Conservation (phyloP, 2,888 invertebrate species). For the Xanthostigma xanthostigma region DNA sequence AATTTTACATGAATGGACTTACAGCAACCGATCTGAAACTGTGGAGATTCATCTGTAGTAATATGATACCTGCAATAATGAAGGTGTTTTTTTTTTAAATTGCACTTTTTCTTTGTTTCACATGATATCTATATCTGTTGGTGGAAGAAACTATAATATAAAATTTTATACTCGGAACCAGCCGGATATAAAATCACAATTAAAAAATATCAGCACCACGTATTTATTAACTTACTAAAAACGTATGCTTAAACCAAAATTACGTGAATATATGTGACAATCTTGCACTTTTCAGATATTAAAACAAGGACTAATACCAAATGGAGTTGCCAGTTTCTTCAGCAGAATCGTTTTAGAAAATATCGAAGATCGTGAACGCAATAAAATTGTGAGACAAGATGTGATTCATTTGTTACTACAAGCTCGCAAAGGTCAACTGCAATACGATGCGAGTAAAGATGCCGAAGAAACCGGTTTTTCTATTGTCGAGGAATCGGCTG, state of each 20-base stretch:
- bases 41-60: neutral
- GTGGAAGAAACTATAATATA: no score
- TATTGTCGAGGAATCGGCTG: neutral
- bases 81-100: neutral
- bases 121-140: no score
- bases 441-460: slow-evolving; percentile 11
- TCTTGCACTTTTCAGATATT: slow-evolving; percentile 9
- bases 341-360: slow-evolving; percentile 13
- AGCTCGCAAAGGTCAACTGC: slow-evolving; percentile 28
- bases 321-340: slow-evolving; percentile 13
- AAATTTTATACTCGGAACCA: no score
- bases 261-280: no score
- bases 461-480: slow-evolving; percentile 6
- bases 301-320: slow-evolving; percentile 7
- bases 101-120: no score
- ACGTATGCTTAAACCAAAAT: no score
- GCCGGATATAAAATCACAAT: no score
- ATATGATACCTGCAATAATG: slow-evolving; percentile 2
- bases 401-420: slow-evolving; percentile 41
- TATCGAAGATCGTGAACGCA: slow-evolving; percentile 14
- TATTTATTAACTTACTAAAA: no score
- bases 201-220: no score
- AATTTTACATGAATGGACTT: slow-evolving; percentile 10
- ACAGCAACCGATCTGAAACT: no score
- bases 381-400: slow-evolving; percentile 18